Conservation (phyloP, 2,113 vertebrate species). For the Opisthocomus hoazin region DNA sequence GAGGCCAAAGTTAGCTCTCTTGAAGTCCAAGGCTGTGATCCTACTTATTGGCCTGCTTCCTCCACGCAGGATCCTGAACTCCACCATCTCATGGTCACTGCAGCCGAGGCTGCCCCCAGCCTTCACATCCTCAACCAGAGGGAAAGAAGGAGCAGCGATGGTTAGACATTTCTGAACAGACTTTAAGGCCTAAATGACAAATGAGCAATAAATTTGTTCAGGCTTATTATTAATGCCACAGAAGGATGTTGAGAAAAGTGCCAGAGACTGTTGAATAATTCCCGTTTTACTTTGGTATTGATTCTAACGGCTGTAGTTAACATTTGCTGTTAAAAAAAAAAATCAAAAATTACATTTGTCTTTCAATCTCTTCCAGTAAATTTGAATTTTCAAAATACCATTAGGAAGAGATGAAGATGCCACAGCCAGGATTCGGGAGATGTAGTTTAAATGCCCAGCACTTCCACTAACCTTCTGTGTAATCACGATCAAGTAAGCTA, state of each 20-base stretch:
- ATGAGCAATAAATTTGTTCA: not conserved
- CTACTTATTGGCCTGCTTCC: no score
- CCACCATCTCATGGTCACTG: no score
- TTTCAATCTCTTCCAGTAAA: not conserved
- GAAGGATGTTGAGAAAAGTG: not conserved
- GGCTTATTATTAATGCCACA: not conserved
- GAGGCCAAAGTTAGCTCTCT: no score
- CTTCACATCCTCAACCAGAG: no score
- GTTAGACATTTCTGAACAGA: not conserved
- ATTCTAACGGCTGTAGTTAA: not conserved
- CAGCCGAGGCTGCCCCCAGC: no score
- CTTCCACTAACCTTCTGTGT: not conserved
- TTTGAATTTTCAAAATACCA: not conserved
- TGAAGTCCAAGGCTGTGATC: no score
- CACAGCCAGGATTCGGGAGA: not conserved
- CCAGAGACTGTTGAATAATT: not conserved
- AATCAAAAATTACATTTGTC: not conserved
- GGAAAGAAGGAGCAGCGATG: not conserved
- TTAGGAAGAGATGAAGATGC: not conserved
- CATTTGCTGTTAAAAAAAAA: not conserved
- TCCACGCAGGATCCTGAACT: no score
- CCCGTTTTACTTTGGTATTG: not conserved
- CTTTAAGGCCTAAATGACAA: not conserved
- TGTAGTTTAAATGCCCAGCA: not conserved
- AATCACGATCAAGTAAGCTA: not conserved